phyloP scores from a whole-genome alignment of 1,140 invertebrate genomes.

The Lepidurus arcticus region DNA sequence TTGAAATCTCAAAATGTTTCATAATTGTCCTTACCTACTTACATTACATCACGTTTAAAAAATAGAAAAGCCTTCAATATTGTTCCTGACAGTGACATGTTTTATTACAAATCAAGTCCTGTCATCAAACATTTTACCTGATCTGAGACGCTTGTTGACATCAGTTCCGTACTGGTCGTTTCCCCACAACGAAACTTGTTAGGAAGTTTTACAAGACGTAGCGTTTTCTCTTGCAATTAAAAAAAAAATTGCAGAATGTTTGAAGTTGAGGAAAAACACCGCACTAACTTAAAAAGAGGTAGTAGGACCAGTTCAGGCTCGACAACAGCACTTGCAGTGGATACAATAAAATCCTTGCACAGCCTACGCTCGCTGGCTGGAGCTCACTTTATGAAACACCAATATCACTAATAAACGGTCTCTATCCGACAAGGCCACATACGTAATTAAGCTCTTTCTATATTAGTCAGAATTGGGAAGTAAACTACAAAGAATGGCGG shows the following conservation, averaged over 20 bases:
- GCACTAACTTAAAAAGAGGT: neutral
- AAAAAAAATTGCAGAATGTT: neutral
- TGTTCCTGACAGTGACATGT: too few species aligned
- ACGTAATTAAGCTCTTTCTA: neutral
- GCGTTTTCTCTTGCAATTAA: too few species aligned
- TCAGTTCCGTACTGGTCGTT: constrained; percentile 41
- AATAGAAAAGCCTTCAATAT: too few species aligned
- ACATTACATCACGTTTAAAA: too few species aligned
- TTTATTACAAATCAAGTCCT: neutral
- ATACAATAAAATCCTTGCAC: neutral
- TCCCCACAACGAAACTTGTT: constrained; percentile 17
- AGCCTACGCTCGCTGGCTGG: constrained; percentile 13
- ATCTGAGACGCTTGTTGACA: constrained; percentile 48
- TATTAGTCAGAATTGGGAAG: neutral
- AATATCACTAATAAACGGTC: constrained; percentile 17
- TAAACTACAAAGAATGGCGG: constrained; percentile 21
- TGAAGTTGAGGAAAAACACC: neutral
- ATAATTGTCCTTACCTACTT: too few species aligned
- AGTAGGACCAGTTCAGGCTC: neutral
- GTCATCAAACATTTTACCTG: constrained; percentile 40
- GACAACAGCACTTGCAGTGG: neutral
- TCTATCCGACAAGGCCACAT: constrained; percentile 18
- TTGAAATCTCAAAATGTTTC: too few species aligned
- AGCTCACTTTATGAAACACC: neutral
- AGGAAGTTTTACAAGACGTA: neutral